Evolutionary conservation across 2,888 invertebrate genomes (phyloP).

Genomic region (Eristalis arbustorum): DNA sequence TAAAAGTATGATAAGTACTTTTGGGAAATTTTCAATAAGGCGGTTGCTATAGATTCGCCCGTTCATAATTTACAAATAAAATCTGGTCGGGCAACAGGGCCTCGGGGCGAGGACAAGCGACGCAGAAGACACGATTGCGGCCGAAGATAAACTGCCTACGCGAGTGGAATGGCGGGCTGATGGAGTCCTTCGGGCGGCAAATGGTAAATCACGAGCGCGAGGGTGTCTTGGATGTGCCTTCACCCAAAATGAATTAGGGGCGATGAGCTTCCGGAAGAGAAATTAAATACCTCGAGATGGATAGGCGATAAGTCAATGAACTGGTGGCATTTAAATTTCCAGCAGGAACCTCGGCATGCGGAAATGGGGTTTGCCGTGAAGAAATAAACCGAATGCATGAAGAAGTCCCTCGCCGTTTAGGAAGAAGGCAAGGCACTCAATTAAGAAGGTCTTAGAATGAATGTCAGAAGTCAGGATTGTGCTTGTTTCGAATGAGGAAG

Average conservation of each 20-base stretch:
- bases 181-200: neutral
- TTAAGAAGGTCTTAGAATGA: neutral
- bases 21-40: conserved; percentile 67
- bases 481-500: neutral
- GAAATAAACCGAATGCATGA: neutral
- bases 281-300: neutral
- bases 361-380: conserved; percentile 6
- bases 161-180: neutral
- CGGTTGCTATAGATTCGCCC: conserved; percentile 46
- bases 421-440: neutral
- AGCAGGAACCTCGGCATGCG: conserved; percentile 13
- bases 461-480: neutral
- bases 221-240: neutral
- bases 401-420: neutral
- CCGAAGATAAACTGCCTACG: conserved; percentile 25
- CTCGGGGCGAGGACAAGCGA: neutral
- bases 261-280: conserved; percentile 1
- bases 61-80: conserved; percentile 54
- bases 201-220: neutral
- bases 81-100: neutral
- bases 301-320: conserved; percentile 10
- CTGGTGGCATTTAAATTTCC: conserved; percentile 17
- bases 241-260: conserved; percentile 28
- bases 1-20: conserved; percentile 70
- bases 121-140: conserved; percentile 20